Percentiles rank a stretch among this genome's conserved stretches.
These are phyloP conservation scores for Heptranchias perlo DNA, from an alignment of 2,113 vertebrate species.

Conservation along the genomic window DNA sequence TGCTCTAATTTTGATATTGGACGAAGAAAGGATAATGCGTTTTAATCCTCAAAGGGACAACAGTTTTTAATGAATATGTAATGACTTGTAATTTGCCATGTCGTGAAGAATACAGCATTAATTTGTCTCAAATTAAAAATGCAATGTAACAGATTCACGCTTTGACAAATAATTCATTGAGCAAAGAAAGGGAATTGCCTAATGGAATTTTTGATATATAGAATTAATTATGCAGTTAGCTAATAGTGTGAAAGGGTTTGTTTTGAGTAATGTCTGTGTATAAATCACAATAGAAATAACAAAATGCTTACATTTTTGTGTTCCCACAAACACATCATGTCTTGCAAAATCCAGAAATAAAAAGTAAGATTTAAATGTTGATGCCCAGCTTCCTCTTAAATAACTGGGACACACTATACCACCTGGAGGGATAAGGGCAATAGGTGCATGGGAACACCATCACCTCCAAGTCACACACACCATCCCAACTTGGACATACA, in stretches of 20 bases:
- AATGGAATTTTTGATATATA: constrained; percentile 39
- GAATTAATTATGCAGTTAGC: constrained; percentile 35
- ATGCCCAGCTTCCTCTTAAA: neutral
- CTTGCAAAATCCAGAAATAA: neutral
- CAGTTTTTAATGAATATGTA: constrained; percentile 39
- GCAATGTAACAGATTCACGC: constrained; percentile 34
- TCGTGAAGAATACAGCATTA: constrained; percentile 34
- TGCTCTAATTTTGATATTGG: constrained; percentile 4
- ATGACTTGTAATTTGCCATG: constrained; percentile 36
- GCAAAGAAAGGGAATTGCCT: constrained; percentile 34
- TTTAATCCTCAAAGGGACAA: constrained; percentile 36
- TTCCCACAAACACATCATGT: neutral
- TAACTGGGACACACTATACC: neutral
- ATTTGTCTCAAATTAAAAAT: constrained; percentile 39
- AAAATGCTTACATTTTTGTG: neutral
- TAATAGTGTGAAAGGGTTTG: constrained; percentile 24
- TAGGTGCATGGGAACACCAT: neutral
- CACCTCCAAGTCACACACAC: neutral
- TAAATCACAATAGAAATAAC: constrained; percentile 31
- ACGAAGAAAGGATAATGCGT: neutral
- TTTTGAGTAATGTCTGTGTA: constrained; percentile 32
- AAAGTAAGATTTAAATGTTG: constrained; percentile 23
- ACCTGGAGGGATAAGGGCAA: neutral
- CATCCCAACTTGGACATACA: neutral
- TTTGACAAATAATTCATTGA: constrained; percentile 38